Conservation (phyloP, 2,888 invertebrate genomes). For the Xestia c-nigrum region DNA sequence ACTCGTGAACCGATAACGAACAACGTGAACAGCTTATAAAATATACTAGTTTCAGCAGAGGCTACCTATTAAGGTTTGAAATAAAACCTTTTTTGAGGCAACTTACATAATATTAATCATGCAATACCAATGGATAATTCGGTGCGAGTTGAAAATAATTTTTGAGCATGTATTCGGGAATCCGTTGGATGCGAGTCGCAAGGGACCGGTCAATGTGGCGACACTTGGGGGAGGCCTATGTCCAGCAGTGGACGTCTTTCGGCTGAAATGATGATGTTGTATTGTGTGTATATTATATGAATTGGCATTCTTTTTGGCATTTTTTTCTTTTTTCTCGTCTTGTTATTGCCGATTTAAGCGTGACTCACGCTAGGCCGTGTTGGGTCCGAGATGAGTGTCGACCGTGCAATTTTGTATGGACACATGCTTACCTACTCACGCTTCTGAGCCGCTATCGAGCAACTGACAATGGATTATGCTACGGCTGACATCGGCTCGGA, state of each 20-base stretch:
- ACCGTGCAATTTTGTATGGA: no score
- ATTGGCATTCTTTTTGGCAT: not conserved
- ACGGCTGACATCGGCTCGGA: no score
- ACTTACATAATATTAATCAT: not conserved
- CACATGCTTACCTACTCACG: no score
- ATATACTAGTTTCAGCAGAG: conserved; percentile 43
- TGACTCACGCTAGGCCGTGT: no score
- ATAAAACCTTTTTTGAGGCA: not conserved
- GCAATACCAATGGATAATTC: not conserved
- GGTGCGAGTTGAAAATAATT: not conserved
- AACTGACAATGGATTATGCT: no score
- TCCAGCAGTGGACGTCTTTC: no score
- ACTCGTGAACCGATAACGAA: conserved; percentile 64
- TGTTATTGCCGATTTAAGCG: not conserved
- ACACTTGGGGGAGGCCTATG: no score
- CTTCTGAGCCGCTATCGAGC: no score
- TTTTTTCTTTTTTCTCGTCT: not conserved
- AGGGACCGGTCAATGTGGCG: no score
- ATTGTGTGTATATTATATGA: not conserved
- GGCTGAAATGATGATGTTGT: no score
- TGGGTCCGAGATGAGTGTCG: no score
- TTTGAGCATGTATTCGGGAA: not conserved
- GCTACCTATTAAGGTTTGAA: conserved; percentile 7
- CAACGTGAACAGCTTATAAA: conserved; percentile 61
- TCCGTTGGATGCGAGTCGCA: no score